Conservation (phyloP, 2,888 invertebrate species). For the Ptilodon capucinus region DNA sequence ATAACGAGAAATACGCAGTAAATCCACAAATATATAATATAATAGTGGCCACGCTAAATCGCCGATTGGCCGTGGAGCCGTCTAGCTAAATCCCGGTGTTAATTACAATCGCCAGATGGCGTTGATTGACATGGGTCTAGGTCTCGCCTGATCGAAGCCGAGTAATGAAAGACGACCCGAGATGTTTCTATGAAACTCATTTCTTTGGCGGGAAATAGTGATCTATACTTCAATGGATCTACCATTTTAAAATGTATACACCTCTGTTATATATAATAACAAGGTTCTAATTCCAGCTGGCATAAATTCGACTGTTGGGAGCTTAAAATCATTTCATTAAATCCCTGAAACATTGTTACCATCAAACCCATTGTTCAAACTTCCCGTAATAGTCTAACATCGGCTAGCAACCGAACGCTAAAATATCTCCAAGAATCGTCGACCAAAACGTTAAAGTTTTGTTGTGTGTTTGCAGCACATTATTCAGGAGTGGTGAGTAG, state of each 20-base stretch:
- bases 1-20: slow-evolving; percentile 15
- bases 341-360: background rate
- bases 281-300: no score
- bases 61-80: slow-evolving; percentile 13
- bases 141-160: background rate
- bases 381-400: no score
- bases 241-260: no score
- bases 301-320: background rate
- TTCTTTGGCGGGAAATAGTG: background rate
- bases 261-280: no score
- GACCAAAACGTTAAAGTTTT: slow-evolving; percentile 7
- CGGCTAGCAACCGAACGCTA: background rate
- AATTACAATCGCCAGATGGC: slow-evolving; percentile 32
- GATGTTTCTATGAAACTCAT: background rate
- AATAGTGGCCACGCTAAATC: background rate
- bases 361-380: no score
- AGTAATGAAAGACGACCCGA: background rate
- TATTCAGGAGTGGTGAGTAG: slow-evolving; percentile 19
- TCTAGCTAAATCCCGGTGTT: slow-evolving; percentile 13
- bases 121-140: slow-evolving; percentile 33
- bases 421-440: background rate
- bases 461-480: slow-evolving; percentile 17
- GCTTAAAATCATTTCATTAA: background rate
- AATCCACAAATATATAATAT: slow-evolving; percentile 31
- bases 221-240: no score